Evolutionary conservation across 35 echinoderm and acorn worm genomes (phyloP).

Genomic region (Amphiura filiformis): DNA sequence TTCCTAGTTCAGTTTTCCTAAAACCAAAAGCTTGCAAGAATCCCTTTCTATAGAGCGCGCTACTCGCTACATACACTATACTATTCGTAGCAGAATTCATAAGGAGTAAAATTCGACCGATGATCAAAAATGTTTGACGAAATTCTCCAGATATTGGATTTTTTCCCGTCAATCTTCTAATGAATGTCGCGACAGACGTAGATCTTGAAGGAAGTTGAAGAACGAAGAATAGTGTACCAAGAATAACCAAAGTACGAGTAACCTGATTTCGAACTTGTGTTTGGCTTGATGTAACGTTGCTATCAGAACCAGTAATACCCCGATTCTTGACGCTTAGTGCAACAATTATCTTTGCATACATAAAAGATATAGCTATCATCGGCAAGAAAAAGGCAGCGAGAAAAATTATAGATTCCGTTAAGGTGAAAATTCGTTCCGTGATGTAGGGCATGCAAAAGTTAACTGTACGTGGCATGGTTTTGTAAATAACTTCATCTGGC

Average conservation of each 20-base stretch:
- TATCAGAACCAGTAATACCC: neutral
- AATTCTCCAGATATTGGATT: neutral
- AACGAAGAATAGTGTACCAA: neutral
- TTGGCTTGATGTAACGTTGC: neutral
- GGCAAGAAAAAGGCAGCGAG: neutral
- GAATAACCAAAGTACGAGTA: neutral
- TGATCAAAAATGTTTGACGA: neutral
- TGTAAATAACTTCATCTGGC: conserved; percentile 1
- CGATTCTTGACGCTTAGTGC: neutral
- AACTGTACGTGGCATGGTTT: neutral
- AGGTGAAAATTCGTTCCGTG: neutral
- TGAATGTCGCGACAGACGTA: neutral
- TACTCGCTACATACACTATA: neutral
- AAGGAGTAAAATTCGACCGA: neutral
- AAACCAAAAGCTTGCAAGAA: neutral
- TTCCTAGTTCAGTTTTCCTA: too few species aligned
- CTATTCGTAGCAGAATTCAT: neutral
- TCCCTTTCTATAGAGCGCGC: neutral
- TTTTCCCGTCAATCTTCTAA: neutral
- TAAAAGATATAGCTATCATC: neutral
- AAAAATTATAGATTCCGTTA: neutral
- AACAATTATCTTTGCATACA: neutral
- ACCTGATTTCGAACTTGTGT: neutral
- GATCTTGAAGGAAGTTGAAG: neutral
- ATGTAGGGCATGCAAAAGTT: neutral